phyloP scores from a whole-genome alignment of 2,797 vertebrate genomes.

The Menidia menidia region DNA sequence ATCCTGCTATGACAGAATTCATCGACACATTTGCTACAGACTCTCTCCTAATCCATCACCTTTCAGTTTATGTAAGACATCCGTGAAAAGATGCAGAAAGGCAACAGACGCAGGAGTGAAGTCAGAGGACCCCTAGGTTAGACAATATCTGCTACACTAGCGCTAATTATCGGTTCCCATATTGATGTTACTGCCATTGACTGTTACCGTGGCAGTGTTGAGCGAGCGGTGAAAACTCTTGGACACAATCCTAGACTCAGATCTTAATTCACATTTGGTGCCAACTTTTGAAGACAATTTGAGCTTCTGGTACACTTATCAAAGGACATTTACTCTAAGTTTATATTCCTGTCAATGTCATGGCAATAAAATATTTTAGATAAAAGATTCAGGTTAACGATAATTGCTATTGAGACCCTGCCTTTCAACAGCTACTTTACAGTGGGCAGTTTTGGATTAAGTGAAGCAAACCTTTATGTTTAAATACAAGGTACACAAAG shows the following conservation, averaged over 20 bases:
- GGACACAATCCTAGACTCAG: conserved; percentile 52
- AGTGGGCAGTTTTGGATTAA: conserved; percentile 43
- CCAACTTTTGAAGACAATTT: conserved; percentile 64
- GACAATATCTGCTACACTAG: conserved; percentile 66
- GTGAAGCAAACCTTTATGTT: conserved; percentile 23
- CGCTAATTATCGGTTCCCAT: conserved; percentile 69
- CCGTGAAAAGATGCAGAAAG: conserved; percentile 53
- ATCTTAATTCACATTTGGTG: conserved; percentile 49
- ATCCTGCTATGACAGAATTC: conserved; percentile 53
- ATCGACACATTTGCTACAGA: conserved; percentile 52
- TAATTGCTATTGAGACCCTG: conserved; percentile 23
- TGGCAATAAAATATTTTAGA: conserved; percentile 29
- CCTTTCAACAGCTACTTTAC: conserved; percentile 42
- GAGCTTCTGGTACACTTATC: conserved; percentile 45
- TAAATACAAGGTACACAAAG: conserved; percentile 35
- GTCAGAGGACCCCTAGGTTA: conserved; percentile 49
- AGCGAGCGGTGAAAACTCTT: conserved; percentile 55
- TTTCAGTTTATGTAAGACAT: conserved; percentile 46
- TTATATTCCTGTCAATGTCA: conserved; percentile 40
- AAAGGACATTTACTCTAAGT: conserved; percentile 33
- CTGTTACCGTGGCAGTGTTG: conserved; percentile 71
- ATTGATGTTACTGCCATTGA: conserved; percentile 65
- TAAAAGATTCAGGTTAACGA: conserved; percentile 20
- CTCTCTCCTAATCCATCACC: conserved; percentile 34
- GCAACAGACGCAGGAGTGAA: conserved; percentile 46